These are phyloP conservation scores for Sparidentex hasta DNA, from an alignment of 2,797 vertebrate species.

Conservation along the genomic window DNA sequence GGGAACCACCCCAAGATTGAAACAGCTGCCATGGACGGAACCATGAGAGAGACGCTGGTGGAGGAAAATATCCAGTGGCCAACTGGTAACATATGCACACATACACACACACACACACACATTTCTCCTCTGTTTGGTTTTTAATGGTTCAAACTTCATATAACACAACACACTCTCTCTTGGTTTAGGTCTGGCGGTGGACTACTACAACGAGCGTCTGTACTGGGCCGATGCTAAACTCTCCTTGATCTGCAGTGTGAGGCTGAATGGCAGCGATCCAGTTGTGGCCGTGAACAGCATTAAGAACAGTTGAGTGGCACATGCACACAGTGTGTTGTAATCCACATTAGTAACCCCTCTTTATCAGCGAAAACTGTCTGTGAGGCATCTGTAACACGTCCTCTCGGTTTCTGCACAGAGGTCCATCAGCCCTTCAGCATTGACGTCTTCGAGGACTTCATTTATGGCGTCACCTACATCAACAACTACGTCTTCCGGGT, in stretches of 20 bases:
- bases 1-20: conserved; percentile 98
- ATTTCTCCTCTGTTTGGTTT: background rate
- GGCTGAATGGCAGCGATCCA: conserved; percentile 92
- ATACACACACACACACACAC: background rate
- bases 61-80: conserved; percentile 98
- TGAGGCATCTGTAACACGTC: background rate
- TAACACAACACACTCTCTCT: background rate
- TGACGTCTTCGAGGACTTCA: conserved; percentile 96
- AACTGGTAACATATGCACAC: conserved; percentile 85
- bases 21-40: conserved; percentile 97
- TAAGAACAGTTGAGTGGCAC: conserved; percentile 90
- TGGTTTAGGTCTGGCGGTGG: conserved; percentile 92
- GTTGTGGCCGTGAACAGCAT: conserved; percentile 90
- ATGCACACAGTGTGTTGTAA: background rate
- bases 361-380: background rate
- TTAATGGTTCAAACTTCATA: background rate
- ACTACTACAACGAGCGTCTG: conserved; percentile 95
- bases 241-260: conserved; percentile 94
- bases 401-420: conserved; percentile 78
- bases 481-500: conserved; percentile 97
- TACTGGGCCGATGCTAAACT: conserved; percentile 98
- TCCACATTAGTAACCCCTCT: background rate
- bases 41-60: conserved; percentile 93
- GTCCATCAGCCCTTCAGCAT: conserved; percentile 96
- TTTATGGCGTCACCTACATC: conserved; percentile 96